Conservation (phyloP, 2,797 vertebrate genomes). For the Sebastes oblongus region DNA sequence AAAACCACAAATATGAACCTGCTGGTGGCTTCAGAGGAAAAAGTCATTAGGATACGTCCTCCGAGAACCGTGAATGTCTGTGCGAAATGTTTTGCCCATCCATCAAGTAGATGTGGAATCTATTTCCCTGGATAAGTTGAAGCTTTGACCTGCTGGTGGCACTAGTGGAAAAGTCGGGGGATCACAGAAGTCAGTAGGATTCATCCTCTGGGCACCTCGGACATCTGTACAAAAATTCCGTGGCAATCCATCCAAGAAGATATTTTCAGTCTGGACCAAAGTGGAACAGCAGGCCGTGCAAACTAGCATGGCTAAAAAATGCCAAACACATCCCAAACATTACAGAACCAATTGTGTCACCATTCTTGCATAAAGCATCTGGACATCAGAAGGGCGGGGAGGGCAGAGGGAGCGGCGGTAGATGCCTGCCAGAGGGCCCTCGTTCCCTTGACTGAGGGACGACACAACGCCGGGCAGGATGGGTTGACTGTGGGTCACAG, state of each 20-base stretch:
- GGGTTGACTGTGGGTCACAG: slow-evolving; percentile 55
- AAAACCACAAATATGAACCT: neutral
- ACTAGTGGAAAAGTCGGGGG: neutral
- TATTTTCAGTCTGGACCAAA: slow-evolving; percentile 7
- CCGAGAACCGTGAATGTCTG: neutral
- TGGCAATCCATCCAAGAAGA: slow-evolving; percentile 5
- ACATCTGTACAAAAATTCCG: slow-evolving; percentile 1
- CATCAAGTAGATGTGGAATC: neutral
- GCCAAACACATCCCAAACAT: slow-evolving; percentile 34
- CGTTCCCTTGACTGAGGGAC: slow-evolving; percentile 25
- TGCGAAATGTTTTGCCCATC: neutral
- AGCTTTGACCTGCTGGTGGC: neutral
- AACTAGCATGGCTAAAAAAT: slow-evolving; percentile 13
- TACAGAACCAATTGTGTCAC: slow-evolving; percentile 34
- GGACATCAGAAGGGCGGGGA: slow-evolving; percentile 32
- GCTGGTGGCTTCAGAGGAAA: neutral
- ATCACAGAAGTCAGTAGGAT: neutral
- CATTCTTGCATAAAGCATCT: slow-evolving; percentile 43
- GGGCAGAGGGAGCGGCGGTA: slow-evolving; percentile 13
- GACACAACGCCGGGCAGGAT: slow-evolving; percentile 16
- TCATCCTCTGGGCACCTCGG: neutral
- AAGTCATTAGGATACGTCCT: neutral
- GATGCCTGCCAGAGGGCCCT: slow-evolving; percentile 38
- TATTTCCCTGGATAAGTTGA: neutral
- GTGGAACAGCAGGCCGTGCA: neutral